Base-by-base conservation (phyloP, 2,797 vertebrate genomes). In the Orientallactaga sibirica region DNA sequence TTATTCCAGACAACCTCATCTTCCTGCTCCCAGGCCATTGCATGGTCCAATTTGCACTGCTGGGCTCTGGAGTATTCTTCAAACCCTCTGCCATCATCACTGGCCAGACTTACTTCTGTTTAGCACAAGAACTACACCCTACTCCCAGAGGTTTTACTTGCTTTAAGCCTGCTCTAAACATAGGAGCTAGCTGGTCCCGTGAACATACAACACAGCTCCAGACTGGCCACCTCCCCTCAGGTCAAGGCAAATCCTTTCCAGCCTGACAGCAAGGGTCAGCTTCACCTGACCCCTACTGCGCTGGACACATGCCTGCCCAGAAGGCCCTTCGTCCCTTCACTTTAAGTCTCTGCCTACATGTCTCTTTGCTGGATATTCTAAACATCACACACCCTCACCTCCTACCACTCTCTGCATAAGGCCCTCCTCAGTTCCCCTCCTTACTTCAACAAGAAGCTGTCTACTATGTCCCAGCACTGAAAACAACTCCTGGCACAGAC, bases 31-130 rank as follows among this genome's bases (percentile, higher is more conserved):
- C 5, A 14, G 1, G 7, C 75, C n/a, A 29, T 3, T 55, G 52
- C n/a, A 74, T 7, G 25, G 41, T 73, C 33, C 29, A 52, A 37
- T 0, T 3, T 41, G 64, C 1, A 3, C 37, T 41, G 62, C 24
- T 6, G 1, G 52, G 68, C 29, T 43, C 70, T 3, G 0, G 37
- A 48, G 7, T 20, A n/a, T 37, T 64, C 79, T 74, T 15, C 25
- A 1, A 4, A 61, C 0, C 1, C 1, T 20, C 64, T 58, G 27
- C 64, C 4, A 41, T 19, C 15, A 14, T 4, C 25, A 52, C 68
- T 58, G 58, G 48, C 25, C 74, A n/a, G 48, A 27, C 0, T 2
- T 24, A 7, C 55, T 52, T 84, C 82, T 66, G 55, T 7, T 29
- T 22, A 12, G 19, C 9, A 4, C 1, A 14, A 12, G 25, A 62